Conservation (phyloP, 2,797 vertebrate genomes). For the Micropoecilia bifurca region DNA sequence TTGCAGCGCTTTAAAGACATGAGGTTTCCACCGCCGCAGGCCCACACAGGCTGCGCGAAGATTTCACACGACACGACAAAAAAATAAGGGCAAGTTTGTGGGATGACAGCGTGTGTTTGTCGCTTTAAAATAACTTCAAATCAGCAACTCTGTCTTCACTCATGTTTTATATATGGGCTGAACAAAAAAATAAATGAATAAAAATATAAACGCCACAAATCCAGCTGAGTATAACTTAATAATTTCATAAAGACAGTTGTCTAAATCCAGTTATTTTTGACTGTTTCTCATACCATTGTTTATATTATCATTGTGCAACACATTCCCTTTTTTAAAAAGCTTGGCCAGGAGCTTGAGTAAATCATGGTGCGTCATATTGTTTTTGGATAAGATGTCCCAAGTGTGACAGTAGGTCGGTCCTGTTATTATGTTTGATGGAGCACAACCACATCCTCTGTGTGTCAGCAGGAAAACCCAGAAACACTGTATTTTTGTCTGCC, state of each 20-base stretch:
- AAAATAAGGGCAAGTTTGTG: conserved; percentile 26
- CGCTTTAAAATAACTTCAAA: conserved; percentile 21
- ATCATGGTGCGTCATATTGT: conserved; percentile 53
- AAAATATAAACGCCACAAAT: neutral
- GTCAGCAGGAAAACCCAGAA: conserved; percentile 51
- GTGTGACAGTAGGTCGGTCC: conserved; percentile 52
- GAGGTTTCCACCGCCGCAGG: conserved; percentile 50
- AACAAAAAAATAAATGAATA: neutral
- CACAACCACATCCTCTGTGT: conserved; percentile 70
- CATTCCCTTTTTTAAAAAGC: neutral
- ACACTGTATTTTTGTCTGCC: neutral
- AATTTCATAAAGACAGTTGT: neutral
- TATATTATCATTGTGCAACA: neutral
- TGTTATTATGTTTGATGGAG: conserved; percentile 69
- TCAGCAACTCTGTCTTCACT: neutral
- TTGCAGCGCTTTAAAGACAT: conserved; percentile 47
- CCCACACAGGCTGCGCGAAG: conserved; percentile 50
- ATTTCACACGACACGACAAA: conserved; percentile 15
- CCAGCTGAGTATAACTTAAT: neutral
- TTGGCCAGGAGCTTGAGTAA: conserved; percentile 28
- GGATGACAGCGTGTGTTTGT: conserved; percentile 18
- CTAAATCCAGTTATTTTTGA: neutral
- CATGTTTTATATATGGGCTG: neutral
- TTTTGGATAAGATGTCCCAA: conserved; percentile 55
- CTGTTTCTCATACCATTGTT: conserved; percentile 3